These are phyloP conservation scores for Tetraneura akinire DNA, from an alignment of 1,140 invertebrate species.

Conservation along the genomic window DNA sequence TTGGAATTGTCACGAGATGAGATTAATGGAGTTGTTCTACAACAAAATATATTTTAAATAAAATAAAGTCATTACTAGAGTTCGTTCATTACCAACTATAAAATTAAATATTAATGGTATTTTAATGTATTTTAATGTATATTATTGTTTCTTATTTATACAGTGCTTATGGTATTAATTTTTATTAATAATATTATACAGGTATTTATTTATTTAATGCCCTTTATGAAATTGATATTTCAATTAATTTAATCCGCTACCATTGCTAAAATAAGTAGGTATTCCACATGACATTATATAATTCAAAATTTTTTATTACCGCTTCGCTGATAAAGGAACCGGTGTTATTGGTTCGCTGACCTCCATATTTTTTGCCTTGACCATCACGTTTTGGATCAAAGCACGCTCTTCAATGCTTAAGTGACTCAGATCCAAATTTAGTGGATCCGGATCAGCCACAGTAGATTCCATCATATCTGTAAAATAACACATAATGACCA, in stretches of 20 bases:
- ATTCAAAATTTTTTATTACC: slow-evolving; percentile 9
- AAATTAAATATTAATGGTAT: no score
- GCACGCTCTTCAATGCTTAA: slow-evolving; percentile 65
- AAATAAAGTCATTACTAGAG: not conserved
- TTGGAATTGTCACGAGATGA: not conserved
- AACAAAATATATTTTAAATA: not conserved
- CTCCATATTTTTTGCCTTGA: slow-evolving; percentile 64
- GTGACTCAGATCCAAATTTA: slow-evolving; percentile 64
- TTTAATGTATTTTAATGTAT: no score
- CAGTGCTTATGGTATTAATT: no score
- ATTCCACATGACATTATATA: no score
- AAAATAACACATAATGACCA: not conserved
- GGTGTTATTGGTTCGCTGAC: slow-evolving; percentile 56
- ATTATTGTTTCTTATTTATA: no score
- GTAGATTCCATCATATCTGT: not conserved
- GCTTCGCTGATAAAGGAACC: not conserved
- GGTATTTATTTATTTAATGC: no score
- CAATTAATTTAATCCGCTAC: no score
- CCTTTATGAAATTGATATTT: no score
- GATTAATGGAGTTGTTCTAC: not conserved
- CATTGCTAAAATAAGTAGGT: no score
- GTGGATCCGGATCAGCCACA: slow-evolving; percentile 36
- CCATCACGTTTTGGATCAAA: slow-evolving; percentile 67
- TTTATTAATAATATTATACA: no score
- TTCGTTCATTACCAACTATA: no score